These are phyloP conservation scores for Mythimna pallens DNA, from an alignment of 2,888 invertebrate species.

Conservation along the genomic window DNA sequence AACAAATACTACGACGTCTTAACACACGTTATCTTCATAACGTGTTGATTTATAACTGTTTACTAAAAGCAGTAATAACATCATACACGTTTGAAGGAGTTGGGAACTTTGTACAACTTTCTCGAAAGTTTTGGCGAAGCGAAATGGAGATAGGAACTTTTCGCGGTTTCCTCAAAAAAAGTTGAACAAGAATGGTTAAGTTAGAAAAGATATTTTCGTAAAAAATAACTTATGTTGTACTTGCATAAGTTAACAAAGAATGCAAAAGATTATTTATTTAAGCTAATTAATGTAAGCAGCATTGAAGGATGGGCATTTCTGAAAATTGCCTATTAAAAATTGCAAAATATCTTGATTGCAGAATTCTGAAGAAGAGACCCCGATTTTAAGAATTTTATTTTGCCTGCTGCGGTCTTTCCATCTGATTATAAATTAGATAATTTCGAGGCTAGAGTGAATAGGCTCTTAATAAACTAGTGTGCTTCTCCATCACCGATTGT, in stretches of 20 bases:
- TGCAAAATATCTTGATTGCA: too few species aligned
- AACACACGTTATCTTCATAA: neutral
- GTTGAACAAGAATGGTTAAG: neutral
- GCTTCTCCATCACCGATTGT: too few species aligned
- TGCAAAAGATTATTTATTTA: neutral
- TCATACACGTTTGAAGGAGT: neutral
- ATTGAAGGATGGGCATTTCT: too few species aligned
- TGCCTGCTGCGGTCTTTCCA: too few species aligned
- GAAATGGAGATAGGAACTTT: constrained; percentile 1
- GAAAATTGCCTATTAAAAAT: too few species aligned
- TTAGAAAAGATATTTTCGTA: neutral
- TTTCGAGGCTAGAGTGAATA: too few species aligned
- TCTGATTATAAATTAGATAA: too few species aligned
- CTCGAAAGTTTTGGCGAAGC: neutral
- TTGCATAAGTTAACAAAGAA: neutral
- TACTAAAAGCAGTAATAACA: neutral
- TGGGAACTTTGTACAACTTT: neutral
- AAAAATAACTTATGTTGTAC: neutral
- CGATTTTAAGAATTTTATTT: too few species aligned
- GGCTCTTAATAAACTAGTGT: too few species aligned
- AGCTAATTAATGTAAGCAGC: too few species aligned
- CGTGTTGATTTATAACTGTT: constrained; percentile 2
- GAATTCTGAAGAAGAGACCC: too few species aligned
- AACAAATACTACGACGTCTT: neutral
- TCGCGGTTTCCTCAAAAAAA: neutral